Base-by-base conservation (phyloP, 2,888 invertebrate genomes). In the Tromatobia lineatoria region DNA sequence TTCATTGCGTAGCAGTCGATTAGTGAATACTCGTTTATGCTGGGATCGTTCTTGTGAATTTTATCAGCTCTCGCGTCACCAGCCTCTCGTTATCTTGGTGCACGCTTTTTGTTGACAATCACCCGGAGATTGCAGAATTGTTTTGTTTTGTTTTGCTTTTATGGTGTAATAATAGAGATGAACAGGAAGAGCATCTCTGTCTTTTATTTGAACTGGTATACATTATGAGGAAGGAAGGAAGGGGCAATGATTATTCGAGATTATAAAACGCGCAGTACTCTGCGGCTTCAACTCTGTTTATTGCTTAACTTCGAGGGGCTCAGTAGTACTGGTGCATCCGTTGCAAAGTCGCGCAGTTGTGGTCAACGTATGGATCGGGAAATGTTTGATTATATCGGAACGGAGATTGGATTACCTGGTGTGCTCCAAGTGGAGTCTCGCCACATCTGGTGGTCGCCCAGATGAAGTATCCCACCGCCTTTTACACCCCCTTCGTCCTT, bases 371-470 rank as follows among this genome's bases (percentile, higher is more conserved):
- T 75, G 75, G 57, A 79, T 70, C 29, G 42, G 67, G 34, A 64
- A 7, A 74, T 52, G 34, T 38, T 13, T 61, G 57, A 64, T 66
- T 70, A 38, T 23, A 61, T 64, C 23, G 15, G 18, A 29, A 4
- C 23, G 34, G 15, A 64, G 38, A 80, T 70, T 59, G 80, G 59
- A 71, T 45, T 95, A 96, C 97, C 97, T 95, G 98, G 97, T 88
- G 98, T 97, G 91, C 98, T 98, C 98, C 98, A 98, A 90, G 98
- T 98, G 80, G 98, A 96, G 94, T 98, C 98, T 90, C 98, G 96
- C 98, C 98, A 98, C 95, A 98, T 97, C 94, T 97, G 97, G 94
- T 94, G 98, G 95, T 95, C 98, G 95, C 95, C 96, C 94, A 95
- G 96, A 95, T 94, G 95, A 88, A 97, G 96, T 94, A 98, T 97